Evolutionary conservation across 2,888 invertebrate genomes (phyloP), one percentile per base, ranked within the genome.

Genomic region (Diploptera punctata): DNA sequence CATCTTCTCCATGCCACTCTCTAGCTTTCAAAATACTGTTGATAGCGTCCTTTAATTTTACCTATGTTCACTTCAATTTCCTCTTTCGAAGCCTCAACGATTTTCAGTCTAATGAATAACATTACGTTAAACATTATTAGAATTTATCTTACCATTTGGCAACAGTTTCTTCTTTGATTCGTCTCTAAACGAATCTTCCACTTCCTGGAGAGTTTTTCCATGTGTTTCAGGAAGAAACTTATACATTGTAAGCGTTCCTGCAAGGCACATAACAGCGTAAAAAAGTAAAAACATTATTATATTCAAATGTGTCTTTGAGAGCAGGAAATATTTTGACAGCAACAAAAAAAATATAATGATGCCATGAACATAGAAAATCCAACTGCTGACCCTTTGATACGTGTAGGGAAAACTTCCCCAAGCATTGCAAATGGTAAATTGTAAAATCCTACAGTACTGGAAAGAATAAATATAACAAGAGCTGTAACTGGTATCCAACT

Each of bases 381-480:
- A 0, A 85, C 83, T 0, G 87, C 83, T 3, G 76, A 68, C 4
- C 87, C 87, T 38, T 86, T 82, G 0, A 87, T 84, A 69, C 84
- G 84, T 10, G 82, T 77, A 0, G 87, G 87, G 75, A 85, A 88
- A 5, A 87, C 81, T 77, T 88, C 88, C 0, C 87, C 87, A 0
- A 87, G 79, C 84, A 88, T 84, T 0, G 87, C 87, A 77, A 87
- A 88, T 0, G 88, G 88, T 3, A 88, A 77, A 0, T 86, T 85
- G 18, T 87, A 78, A 75, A 87, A 87, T 0, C 88, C 88, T 1
- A 87, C 72, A 0, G 87, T 86, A 71, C 85, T 85, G 19, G 83
- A 81, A 71, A 87, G 83, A 71, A 87, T 86, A 76, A 86, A 87
- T 54, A 82, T 74, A 13, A 87, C 77, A 4, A 88, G 77, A 13